Conservation (phyloP, 2,797 vertebrate species). For the Pempheris klunzingeri region DNA sequence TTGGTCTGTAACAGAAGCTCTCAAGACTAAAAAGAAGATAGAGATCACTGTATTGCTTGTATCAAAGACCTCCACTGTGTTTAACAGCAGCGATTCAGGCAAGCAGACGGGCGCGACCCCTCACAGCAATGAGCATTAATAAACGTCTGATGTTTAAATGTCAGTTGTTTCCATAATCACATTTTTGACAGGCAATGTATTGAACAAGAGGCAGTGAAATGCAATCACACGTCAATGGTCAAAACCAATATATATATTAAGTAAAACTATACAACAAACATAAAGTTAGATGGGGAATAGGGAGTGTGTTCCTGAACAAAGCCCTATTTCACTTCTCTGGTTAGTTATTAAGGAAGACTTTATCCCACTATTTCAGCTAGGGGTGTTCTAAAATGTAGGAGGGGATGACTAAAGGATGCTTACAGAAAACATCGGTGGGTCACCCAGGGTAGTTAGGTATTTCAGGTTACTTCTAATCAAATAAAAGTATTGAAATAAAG, state of each 20-base stretch:
- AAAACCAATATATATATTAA: conserved; percentile 55
- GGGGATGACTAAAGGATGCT: conserved; percentile 25
- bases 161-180: conserved; percentile 54
- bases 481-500: conserved; percentile 41
- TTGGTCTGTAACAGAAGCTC: conserved; percentile 45
- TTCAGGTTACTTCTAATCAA: conserved; percentile 43
- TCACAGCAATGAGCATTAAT: conserved; percentile 40
- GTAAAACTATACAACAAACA: conserved; percentile 58
- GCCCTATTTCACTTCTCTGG: conserved; percentile 37
- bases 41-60: conserved; percentile 56
- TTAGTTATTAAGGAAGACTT: conserved; percentile 60
- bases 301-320: conserved; percentile 52
- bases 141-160: too few relatives aligned
- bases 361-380: conserved; percentile 31
- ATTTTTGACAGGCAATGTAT: conserved; percentile 62
- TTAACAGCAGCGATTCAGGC: conserved; percentile 46
- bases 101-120: conserved; percentile 26
- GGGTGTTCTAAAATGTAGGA: conserved; percentile 28
- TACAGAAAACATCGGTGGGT: conserved; percentile 30
- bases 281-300: conserved; percentile 21
- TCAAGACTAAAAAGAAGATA: conserved; percentile 11
- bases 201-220: conserved; percentile 68
- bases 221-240: conserved; percentile 62
- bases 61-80: conserved; percentile 39
- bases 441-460: conserved; percentile 12